Base-by-base conservation (phyloP, 2,797 vertebrate species). In the Coluber constrictor region DNA sequence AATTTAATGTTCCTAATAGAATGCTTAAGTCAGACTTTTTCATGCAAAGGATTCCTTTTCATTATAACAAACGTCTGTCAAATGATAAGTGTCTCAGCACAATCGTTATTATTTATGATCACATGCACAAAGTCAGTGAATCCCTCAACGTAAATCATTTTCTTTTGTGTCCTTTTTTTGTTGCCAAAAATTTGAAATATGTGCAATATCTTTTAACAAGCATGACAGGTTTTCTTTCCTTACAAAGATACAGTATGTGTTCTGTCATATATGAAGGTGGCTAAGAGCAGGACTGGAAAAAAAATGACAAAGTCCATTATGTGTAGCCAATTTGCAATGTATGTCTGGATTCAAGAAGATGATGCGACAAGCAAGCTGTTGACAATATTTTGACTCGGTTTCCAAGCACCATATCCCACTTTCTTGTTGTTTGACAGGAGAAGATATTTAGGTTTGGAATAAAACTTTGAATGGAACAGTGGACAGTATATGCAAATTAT, bases 1-100 rank as follows among this genome's bases (percentile, higher is more conserved):
- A 93, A 93, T 92, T 92, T 94, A 66, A 86, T 27, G 66, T 59
- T 88, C 15, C 1, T 60, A 92, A 93, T 32, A 90, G 25, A 9
- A 11, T 90, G 23, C 0, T 1, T 88, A 92, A 91, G 89, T 95
- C 51, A 79, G 20, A 3, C 47, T 79, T 94, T 60, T 88, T 70
- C n/a, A 43, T 23, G n/a, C 23, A 70, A 87, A 86, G 13, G 37
- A 5, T 63, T 91, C 70, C 54, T 92, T 90, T 92, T 93, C 93
- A 92, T 88, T 92, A 92, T 3, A 3, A 47, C 2, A 88, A 63
- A 60, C 70, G 15, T 7, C 94, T 61, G 3, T 1, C 20, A 92
- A 89, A 93, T 66, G 16, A 59, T 88, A 94, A 94, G 91, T 0
- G 1, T 4, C 37, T 70, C 88, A 70, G 79, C 8, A 90, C 29